These are phyloP conservation scores for Megamerina dolium DNA, from an alignment of 2,888 invertebrate genomes.

Conservation along the genomic window DNA sequence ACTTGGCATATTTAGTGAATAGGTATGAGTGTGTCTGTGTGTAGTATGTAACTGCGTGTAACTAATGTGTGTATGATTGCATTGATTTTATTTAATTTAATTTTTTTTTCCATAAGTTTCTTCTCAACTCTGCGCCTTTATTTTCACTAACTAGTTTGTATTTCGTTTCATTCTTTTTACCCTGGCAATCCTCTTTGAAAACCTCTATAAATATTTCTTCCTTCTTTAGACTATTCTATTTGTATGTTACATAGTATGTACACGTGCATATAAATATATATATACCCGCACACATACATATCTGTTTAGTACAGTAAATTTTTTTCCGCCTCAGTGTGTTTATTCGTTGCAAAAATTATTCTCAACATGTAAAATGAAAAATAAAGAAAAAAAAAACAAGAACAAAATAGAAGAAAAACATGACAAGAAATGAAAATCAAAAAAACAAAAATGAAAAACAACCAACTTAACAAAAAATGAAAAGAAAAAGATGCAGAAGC, in stretches of 20 bases:
- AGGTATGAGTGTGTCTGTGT: no score
- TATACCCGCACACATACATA: conserved; percentile 2
- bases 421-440: no score
- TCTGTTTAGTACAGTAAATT: conserved; percentile 4
- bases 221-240: background rate
- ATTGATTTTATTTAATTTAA: no score
- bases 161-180: no score
- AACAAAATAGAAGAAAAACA: background rate
- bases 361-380: background rate
- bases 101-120: no score
- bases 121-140: no score
- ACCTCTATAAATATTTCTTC: conserved; percentile 17
- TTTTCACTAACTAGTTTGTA: no score
- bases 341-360: background rate
- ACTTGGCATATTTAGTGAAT: no score
- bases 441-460: no score
- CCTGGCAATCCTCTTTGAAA: conserved; percentile 29
- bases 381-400: background rate
- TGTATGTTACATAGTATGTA: background rate
- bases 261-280: background rate
- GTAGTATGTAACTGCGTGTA: no score
- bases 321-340: background rate
- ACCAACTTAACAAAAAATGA: no score
- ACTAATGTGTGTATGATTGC: no score
- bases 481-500: background rate